Evolutionary conservation across 2,888 invertebrate genomes (phyloP), one percentile per base, ranked within the genome.

Genomic region (Dolichomitus sp.): DNA sequence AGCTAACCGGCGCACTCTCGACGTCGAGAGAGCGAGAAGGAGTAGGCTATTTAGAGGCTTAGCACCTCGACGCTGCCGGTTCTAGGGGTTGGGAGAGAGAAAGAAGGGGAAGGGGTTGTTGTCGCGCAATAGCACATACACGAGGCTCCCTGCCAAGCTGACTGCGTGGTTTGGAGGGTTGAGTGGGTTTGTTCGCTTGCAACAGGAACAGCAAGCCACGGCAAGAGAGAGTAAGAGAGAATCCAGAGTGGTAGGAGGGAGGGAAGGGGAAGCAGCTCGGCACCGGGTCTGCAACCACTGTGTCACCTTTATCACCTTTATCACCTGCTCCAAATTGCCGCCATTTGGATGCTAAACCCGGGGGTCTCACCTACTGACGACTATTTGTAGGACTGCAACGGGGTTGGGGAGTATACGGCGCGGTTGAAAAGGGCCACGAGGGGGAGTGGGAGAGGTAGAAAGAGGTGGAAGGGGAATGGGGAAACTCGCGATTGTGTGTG

Each of bases 271-370:
- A 69, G 66, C 83, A 69, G 86, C 85, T 83, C 88, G 87, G 85
- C 84, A 88, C 85, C 87, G 80, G 87, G 84, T 86, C 87, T 83
- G 89, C 90, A 89, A 91, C 91, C 92, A 89, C 91, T 89, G 90
- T 84, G 92, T 92, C 92, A 93, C 92, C 93, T 93, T 92, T 93
- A 92, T 92, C 92, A 92, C 92, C 92, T 93, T 92, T 93, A 93
- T 93, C 93, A 92, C 93, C 92, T 91, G 91, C 90, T 92, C 92
- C 92, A 93, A 93, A 93, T 93, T 93, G 93, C 92, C 90, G 86
- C 93, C 92, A 92, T 93, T 93, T 93, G 90, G 90, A 93, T 93
- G 92, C 90, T 93, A 93, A 93, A 90, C 91, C 90, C 89, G 87
- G 79, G 88, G 88, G 89, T 90, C 90, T 89, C 91, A 88, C 89